Percentiles rank a stretch among this genome's conserved stretches.
These are phyloP conservation scores for Sprattus sprattus DNA, from an alignment of 2,113 vertebrate genomes.

Conservation along the genomic window DNA sequence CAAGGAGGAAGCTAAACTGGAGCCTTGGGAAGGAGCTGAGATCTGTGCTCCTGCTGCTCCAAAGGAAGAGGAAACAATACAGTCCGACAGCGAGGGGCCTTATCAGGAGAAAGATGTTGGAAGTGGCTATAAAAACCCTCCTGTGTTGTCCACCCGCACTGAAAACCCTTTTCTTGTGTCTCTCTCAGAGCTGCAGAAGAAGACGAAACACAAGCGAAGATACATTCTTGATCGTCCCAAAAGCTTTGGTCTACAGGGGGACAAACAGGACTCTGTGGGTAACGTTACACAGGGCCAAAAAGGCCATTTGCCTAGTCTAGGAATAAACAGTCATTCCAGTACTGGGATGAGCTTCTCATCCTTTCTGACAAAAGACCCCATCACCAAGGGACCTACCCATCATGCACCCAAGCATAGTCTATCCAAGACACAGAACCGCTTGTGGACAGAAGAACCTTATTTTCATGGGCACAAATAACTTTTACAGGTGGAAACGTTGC, in stretches of 20 bases:
- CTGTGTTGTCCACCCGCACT: constrained; percentile 33
- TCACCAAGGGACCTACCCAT: constrained; percentile 44
- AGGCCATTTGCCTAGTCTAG: constrained; percentile 39
- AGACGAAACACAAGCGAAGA: constrained; percentile 59
- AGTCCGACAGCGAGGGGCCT: constrained; percentile 31
- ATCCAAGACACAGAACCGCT: constrained; percentile 58
- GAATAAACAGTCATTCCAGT: constrained; percentile 50
- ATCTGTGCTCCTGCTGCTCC: constrained; percentile 51
- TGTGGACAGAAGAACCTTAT: constrained; percentile 66
- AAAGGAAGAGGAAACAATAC: constrained; percentile 43
- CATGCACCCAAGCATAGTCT: constrained; percentile 51
- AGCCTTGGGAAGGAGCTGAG: constrained; percentile 48
- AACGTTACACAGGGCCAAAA: constrained; percentile 46
- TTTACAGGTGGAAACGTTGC: constrained; percentile 37
- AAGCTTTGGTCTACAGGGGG: constrained; percentile 50
- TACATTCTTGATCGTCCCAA: constrained; percentile 42
- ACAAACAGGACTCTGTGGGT: constrained; percentile 33
- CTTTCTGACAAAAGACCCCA: constrained; percentile 49
- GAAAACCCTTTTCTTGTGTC: constrained; percentile 48
- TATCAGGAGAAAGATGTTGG: constrained; percentile 53
- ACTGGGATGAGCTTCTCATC: constrained; percentile 50
- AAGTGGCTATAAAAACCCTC: constrained; percentile 51
- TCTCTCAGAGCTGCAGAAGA: constrained; percentile 57
- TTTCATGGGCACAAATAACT: constrained; percentile 49
- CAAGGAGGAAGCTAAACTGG: constrained; percentile 55